Evolutionary conservation across 2,113 vertebrate species (phyloP), one percentile per base, ranked within the genome.

Genomic region (Aspidoscelis tigris): DNA sequence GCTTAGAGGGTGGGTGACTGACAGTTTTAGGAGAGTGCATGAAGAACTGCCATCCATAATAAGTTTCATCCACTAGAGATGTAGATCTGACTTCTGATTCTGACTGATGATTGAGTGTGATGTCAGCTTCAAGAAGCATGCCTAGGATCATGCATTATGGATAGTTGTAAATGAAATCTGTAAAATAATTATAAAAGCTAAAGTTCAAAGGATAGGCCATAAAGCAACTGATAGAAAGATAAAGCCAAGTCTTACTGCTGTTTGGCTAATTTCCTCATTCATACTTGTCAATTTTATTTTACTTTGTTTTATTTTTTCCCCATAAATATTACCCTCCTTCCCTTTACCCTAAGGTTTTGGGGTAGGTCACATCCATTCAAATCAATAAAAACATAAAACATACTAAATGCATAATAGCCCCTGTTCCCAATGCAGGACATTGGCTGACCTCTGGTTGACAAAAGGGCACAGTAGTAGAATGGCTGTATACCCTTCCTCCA

Each of bases 31-130:
- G 88, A 44, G 83, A 50, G 88, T 85, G 82, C 7, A 78, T 0
- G 73, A 79, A 43, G 69, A 21, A 39, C 85, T 90, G 73, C 71
- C 81, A 86, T 86, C 44, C 24, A 64, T 74, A 81, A 64, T 78
- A 65, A 7, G 7, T 72, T 78, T 64, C 41, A 73, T 72, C 70
- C 89, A 77, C 88, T 85, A 87, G 64, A 61, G 24, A 3, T 55
- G 72, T 82, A 89, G 72, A 72, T 77, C 0, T 39, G 69, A 85
- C 68, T 88, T 93, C 87, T 85, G 81, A 88, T 80, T 73, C 70
- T 5, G 81, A 89, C 80, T 70, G 66, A 87, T 89, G 76, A 81
- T 4, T 80, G n/a, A 78, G 82, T 90, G 50, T 64, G 33, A 76
- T 77, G 43, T 2, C 86, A 82, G 70, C 24, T 79, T 33, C 12